Base-by-base conservation (phyloP, 2,797 vertebrate species). In the Novumbra hubbsi region DNA sequence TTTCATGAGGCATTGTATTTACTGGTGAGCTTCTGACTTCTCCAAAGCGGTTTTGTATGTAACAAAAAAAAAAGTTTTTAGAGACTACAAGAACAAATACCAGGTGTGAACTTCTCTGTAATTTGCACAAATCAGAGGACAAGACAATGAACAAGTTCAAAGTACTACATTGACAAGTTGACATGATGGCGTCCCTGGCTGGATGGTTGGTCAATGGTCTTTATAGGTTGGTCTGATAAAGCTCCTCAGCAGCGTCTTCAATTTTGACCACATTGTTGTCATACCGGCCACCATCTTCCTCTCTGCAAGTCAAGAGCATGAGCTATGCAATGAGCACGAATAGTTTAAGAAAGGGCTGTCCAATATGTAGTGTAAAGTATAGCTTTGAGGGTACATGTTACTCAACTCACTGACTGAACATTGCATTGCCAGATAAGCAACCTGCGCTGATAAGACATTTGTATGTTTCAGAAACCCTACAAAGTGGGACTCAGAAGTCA, bases 161-260 rank as follows among this genome's bases (percentile, higher is more conserved):
- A 60, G 55, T n/a, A 24, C 24, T 24, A 24, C 21, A 60, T 60
- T 21, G 21, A 24, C 21, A 24, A 21, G 55, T 45, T 45, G 41
- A 14, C 41, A 45, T 45, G 41, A 45, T 12, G 41, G 41, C 14
- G 41, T 45, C 21, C 55, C 21, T 57, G 8, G n/a, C 55, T 21
- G 55, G 21, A 57, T 24, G 55, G 55, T 57, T 60, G 11, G 55
- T 67, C 15, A 38, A 1, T 57, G 28, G 1, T 32, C 66, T 74
- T 74, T 86, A 91, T 41, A 90, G 71, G 68, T 5, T 78, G 49
- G 86, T 87, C 72, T 86, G 80, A 48, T 81, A 74, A 0, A 0
- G 12, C 5, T 67, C 63, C 28, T 21, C 8, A 27, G 5, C 9
- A 19, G 0, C 38, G 17, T 2, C 70, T 24, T 83, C 76, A 1